Base-by-base conservation (phyloP, 1,140 invertebrate species). In the Chironomus striatipennis region DNA sequence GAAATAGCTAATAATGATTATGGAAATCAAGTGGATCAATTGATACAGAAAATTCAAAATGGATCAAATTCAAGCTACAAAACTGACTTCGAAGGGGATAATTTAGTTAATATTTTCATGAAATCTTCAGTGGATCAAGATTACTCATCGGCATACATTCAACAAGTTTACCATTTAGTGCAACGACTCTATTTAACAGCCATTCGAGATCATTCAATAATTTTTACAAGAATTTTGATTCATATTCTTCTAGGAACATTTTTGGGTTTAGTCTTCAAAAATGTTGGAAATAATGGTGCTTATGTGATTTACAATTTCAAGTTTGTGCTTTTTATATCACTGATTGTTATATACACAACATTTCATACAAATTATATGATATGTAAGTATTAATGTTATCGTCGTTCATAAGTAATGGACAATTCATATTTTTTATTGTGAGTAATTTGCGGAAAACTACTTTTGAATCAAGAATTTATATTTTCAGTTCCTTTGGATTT, bases 401-500 rank as follows among this genome's bases (percentile, higher is more conserved):
- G n/a, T n/a, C n/a, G n/a, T n/a, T n/a, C n/a, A n/a, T n/a, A n/a
- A n/a, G n/a, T n/a, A n/a, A n/a, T n/a, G n/a, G n/a, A n/a, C n/a
- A n/a, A n/a, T n/a, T n/a, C n/a, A n/a, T n/a, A n/a, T n/a, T n/a
- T n/a, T n/a, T n/a, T n/a, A n/a, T n/a, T n/a, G n/a, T n/a, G n/a
- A n/a, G n/a, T n/a, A n/a, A n/a, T n/a, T n/a, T n/a, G n/a, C n/a
- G n/a, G n/a, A n/a, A n/a, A n/a, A 4, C 5, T 43, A 7, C 10
- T 43, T 47, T 47, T 9, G 15, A 47, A 47, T 5, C 9, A 12
- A 12, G 43, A 12, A 8, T 47, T 64, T 43, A 75, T 78, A 78
- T 76, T 87, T 87, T 75, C 82, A 96, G 94, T 96, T 89, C 94
- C 95, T 17, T 83, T 90, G 77, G 93, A 96, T 84, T 86, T 96